phyloP scores from a whole-genome alignment of 1,140 invertebrate species.

The Lineus longissimus region DNA sequence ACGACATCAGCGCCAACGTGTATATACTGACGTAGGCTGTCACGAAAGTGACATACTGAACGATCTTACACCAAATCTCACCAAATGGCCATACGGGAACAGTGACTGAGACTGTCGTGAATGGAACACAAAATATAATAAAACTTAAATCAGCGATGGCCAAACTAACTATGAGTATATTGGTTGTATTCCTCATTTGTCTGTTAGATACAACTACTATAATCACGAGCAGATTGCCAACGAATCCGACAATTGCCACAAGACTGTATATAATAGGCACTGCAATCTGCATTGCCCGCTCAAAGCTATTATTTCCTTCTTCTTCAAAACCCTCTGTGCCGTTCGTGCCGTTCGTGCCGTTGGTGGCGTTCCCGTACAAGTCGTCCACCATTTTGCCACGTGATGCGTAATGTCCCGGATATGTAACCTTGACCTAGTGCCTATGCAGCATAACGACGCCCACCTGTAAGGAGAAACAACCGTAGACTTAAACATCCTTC shows the following conservation, averaged over 20 bases:
- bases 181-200: slow-evolving; percentile 89
- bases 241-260: slow-evolving; percentile 79
- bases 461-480: too few relatives aligned
- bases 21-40: slow-evolving; percentile 91
- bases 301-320: slow-evolving; percentile 2
- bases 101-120: slow-evolving; percentile 53
- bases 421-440: too few relatives aligned
- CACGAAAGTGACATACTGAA: slow-evolving; percentile 68
- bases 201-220: slow-evolving; percentile 78
- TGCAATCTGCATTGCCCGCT: slow-evolving; percentile 32
- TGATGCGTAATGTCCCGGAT: too few relatives aligned
- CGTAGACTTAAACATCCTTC: too few relatives aligned
- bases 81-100: slow-evolving; percentile 78
- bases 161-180: slow-evolving; percentile 82
- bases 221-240: slow-evolving; percentile 86
- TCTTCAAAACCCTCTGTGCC: too few relatives aligned
- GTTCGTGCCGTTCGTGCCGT: too few relatives aligned
- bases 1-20: slow-evolving; percentile 89
- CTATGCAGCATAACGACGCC: too few relatives aligned
- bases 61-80: slow-evolving; percentile 82
- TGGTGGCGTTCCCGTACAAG: too few relatives aligned
- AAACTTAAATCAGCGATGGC: slow-evolving; percentile 86
- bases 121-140: slow-evolving; percentile 90
- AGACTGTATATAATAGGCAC: slow-evolving; percentile 84
- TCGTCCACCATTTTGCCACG: too few relatives aligned